Conservation (phyloP, 2,888 invertebrate genomes). For the Dinocampus coccinellae region DNA sequence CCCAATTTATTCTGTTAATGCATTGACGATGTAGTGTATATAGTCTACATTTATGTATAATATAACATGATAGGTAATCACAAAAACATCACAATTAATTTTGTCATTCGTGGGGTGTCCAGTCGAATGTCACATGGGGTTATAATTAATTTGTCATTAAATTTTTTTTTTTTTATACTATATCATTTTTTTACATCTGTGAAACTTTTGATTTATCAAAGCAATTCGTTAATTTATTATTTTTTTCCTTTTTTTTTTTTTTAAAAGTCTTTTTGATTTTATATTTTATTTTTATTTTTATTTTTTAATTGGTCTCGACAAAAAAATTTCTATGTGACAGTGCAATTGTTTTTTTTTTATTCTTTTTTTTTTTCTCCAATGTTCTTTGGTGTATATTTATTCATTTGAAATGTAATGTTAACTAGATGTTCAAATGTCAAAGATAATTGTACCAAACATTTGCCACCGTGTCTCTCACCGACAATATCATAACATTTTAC, state of each 20-base stretch:
- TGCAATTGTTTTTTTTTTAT: not conserved
- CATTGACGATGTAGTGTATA: not conserved
- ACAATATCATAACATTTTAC: constrained; percentile 1
- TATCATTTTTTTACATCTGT: not conserved
- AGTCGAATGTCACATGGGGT: not conserved
- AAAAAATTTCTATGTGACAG: not conserved
- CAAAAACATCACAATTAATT: not conserved
- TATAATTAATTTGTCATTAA: constrained; percentile 1
- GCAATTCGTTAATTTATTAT: not conserved
- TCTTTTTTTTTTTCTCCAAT: too few species aligned
- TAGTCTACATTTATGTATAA: not conserved
- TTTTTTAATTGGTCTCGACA: not conserved
- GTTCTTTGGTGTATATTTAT: not conserved
- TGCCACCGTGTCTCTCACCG: not conserved
- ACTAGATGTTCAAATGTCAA: not conserved
- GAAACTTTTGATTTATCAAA: not conserved
- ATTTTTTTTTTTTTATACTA: not conserved
- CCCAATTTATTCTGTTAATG: not conserved
- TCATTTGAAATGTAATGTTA: not conserved
- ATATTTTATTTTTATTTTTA: not conserved
- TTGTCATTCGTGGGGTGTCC: not conserved
- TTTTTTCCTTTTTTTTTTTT: too few species aligned
- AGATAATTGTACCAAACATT: not conserved
- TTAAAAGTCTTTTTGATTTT: too few species aligned
- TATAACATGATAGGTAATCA: not conserved